Conservation (phyloP, 2,797 vertebrate species). For the Odontamblyopus rebecca region DNA sequence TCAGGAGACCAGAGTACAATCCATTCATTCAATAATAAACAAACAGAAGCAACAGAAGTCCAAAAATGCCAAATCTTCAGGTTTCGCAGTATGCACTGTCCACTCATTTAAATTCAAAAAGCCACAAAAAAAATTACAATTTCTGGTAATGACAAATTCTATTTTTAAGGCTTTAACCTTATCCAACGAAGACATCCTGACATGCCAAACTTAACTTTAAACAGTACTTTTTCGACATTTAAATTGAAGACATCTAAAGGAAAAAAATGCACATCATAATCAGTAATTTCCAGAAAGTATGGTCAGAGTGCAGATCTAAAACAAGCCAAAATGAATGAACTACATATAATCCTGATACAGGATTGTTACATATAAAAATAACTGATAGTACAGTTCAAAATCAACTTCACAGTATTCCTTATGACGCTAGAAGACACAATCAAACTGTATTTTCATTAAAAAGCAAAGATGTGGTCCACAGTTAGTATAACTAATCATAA, state of each 20-base stretch:
- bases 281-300: constrained; percentile 82
- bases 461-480: constrained; percentile 70
- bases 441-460: constrained; percentile 76
- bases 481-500: constrained; percentile 42
- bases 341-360: constrained; percentile 96
- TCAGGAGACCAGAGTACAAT: constrained; percentile 35
- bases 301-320: constrained; percentile 79
- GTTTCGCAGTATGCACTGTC: constrained; percentile 26
- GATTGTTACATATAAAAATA: constrained; percentile 82
- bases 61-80: constrained; percentile 23
- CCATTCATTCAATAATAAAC: constrained; percentile 35
- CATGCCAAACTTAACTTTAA: constrained; percentile 91
- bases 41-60: constrained; percentile 31
- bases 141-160: constrained; percentile 76
- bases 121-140: constrained; percentile 66
- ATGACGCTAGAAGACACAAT: constrained; percentile 84
- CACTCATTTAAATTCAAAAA: constrained; percentile 42
- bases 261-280: constrained; percentile 58
- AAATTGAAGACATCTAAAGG: constrained; percentile 80
- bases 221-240: constrained; percentile 76
- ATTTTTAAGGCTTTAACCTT: constrained; percentile 82
- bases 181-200: constrained; percentile 95
- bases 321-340: constrained; percentile 54
- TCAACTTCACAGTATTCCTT: constrained; percentile 97
- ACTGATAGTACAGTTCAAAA: constrained; percentile 98